Percentiles rank a stretch among this genome's conserved stretches.
phyloP scores from a whole-genome alignment of 2,888 invertebrate genomes.

The Leucozona laternaria region DNA sequence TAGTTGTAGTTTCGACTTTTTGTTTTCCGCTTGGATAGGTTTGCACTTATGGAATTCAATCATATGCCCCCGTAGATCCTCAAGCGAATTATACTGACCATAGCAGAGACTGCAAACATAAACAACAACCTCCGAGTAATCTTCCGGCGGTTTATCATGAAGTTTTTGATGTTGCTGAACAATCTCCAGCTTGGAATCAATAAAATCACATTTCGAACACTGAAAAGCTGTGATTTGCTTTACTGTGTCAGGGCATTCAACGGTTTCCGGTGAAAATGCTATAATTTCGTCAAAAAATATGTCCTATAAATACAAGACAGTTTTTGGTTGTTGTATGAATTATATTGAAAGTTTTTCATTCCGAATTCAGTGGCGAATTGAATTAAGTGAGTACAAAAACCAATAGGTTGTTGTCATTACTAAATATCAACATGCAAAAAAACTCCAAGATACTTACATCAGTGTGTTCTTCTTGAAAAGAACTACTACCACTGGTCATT shows the following conservation, averaged over 20 bases:
- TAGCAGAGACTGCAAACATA: slow-evolving; percentile 79
- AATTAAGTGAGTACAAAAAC: not conserved
- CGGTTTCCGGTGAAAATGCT: slow-evolving; percentile 62
- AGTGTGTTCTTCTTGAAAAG: slow-evolving; percentile 12
- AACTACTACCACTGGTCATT: slow-evolving; percentile 15
- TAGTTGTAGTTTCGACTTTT: slow-evolving; percentile 46
- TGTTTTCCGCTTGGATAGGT: slow-evolving; percentile 54
- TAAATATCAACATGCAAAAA: slow-evolving; percentile 44
- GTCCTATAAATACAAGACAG: slow-evolving; percentile 51
- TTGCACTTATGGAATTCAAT: slow-evolving; percentile 80
- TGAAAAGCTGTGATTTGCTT: slow-evolving; percentile 69
- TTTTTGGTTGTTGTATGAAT: slow-evolving; percentile 3
- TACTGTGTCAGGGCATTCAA: slow-evolving; percentile 41
- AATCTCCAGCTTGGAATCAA: slow-evolving; percentile 48
- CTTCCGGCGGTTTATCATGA: slow-evolving; percentile 34
- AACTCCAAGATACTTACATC: slow-evolving; percentile 36
- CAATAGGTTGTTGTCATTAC: not conserved
- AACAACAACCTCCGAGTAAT: slow-evolving; percentile 53
- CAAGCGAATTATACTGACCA: slow-evolving; percentile 78
- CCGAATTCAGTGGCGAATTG: not conserved
- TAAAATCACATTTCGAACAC: slow-evolving; percentile 74
- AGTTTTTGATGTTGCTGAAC: slow-evolving; percentile 64
- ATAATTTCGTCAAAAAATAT: slow-evolving; percentile 67
- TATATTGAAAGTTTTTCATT: not conserved
- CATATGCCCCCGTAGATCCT: slow-evolving; percentile 81